Evolutionary conservation across 1,140 invertebrate species (phyloP), one percentile per base, ranked within the genome.

Genomic region (Temnothorax longispinosus): DNA sequence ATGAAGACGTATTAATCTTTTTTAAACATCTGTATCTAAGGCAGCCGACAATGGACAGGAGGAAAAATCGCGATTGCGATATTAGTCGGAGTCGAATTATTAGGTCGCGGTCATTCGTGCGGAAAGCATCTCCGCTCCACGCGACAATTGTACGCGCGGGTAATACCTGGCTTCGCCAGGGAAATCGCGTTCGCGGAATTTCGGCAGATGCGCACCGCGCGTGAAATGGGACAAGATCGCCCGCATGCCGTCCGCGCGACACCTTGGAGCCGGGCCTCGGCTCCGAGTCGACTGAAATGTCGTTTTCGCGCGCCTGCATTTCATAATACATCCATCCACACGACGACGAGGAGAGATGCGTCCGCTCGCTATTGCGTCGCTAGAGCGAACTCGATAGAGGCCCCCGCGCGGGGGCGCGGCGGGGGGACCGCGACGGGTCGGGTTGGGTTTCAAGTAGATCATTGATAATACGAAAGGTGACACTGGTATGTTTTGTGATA

Each of bases 401-500:
- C 52, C n/a, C n/a, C 15, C 76, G 84, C 32, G 38, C 35, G 64
- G 58, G 5, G 38, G 18, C 21, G 8, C 38, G 38, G 3, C 38
- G 38, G 38, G 38, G 7, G 71, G 38, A 27, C 3, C 6, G 71
- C 58, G 65, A 88, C 87, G 87, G 86, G 67, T 92, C 92, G 82
- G 88, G 89, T 93, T 91, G 85, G 89, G 86, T 85, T 89, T 92
- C 87, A 82, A 87, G 67, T 85, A 86, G 89, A 67, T 92, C 87
- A 85, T 89, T 93, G 92, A 93, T 93, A 93, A 93, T 27, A 85
- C 81, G 93, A 93, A 93, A 93, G 88, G 88, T 89, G 92, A 93
- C 91, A 92, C 93, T 91, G 92, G 93, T 92, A 93, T 93, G 92
- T 88, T 91, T 90, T 84, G 88, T 88, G 92, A 93, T 93, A 93